Conservation (phyloP, 2,113 vertebrate species). For the Hepsetus odoe region DNA sequence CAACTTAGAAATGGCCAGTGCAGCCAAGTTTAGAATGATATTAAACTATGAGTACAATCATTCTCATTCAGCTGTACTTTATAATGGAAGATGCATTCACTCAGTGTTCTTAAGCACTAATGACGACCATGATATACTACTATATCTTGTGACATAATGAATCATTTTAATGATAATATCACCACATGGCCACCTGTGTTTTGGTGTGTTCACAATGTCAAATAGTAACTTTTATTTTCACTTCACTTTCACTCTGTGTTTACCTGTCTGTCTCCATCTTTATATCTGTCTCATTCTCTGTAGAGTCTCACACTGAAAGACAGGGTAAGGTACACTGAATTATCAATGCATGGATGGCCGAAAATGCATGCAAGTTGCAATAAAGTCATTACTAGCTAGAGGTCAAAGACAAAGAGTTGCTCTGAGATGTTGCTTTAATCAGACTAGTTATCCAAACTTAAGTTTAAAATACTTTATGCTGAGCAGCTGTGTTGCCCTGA, state of each 20-base stretch:
- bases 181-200: background rate
- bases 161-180: no score
- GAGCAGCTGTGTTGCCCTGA: background rate
- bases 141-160: no score
- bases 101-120: no score
- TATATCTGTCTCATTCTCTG: background rate
- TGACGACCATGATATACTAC: no score
- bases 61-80: no score
- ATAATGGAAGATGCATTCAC: no score
- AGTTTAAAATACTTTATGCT: background rate
- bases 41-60: no score
- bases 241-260: no score
- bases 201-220: no score
- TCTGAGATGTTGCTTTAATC: background rate
- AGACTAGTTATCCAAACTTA: background rate
- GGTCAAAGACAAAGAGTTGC: background rate
- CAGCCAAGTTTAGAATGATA: no score
- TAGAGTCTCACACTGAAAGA: conserved; percentile 27
- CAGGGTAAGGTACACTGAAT: background rate
- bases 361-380: background rate
- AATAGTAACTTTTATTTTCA: no score
- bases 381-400: background rate
- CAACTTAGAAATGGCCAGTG: no score
- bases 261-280: background rate
- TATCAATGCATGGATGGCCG: background rate